These are phyloP conservation scores for Leptodactylus fallax DNA, from an alignment of 2,797 vertebrate genomes.

Conservation along the genomic window DNA sequence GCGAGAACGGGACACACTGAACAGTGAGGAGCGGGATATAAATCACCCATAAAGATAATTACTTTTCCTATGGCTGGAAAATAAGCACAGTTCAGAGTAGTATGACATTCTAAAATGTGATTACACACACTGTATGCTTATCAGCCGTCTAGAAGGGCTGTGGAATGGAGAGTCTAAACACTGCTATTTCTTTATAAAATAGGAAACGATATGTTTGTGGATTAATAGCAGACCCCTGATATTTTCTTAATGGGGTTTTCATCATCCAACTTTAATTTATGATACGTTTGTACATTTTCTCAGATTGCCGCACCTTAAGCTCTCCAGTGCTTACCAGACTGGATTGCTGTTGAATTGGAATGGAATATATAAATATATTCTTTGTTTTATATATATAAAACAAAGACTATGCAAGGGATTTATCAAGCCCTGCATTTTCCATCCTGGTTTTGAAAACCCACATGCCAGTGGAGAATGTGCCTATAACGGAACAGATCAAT, in stretches of 20 bases:
- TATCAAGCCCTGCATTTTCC: too few species aligned
- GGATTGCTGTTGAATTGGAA: too few species aligned
- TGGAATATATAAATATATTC: too few species aligned
- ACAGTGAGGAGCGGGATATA: constrained; percentile 58
- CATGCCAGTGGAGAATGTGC: too few species aligned
- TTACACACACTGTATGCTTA: constrained; percentile 31
- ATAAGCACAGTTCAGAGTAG: constrained; percentile 15
- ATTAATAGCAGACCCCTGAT: background rate
- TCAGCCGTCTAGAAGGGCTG: background rate
- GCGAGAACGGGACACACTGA: constrained; percentile 55
- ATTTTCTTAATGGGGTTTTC: background rate
- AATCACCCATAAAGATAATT: constrained; percentile 54
- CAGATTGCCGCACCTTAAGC: too few species aligned
- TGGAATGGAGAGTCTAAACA: background rate
- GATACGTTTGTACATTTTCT: background rate
- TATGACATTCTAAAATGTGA: constrained; percentile 39
- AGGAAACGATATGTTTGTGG: background rate
- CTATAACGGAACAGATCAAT: too few species aligned
- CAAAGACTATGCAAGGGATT: too few species aligned
- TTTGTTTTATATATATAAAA: too few species aligned
- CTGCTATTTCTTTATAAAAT: background rate
- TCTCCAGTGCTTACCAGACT: too few species aligned
- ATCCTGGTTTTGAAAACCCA: too few species aligned
- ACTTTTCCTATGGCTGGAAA: constrained; percentile 59
- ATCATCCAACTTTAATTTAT: background rate